Evolutionary conservation across 2,888 invertebrate genomes (phyloP), one percentile per base, ranked within the genome.

Genomic region (Habrosyne pyritoides): DNA sequence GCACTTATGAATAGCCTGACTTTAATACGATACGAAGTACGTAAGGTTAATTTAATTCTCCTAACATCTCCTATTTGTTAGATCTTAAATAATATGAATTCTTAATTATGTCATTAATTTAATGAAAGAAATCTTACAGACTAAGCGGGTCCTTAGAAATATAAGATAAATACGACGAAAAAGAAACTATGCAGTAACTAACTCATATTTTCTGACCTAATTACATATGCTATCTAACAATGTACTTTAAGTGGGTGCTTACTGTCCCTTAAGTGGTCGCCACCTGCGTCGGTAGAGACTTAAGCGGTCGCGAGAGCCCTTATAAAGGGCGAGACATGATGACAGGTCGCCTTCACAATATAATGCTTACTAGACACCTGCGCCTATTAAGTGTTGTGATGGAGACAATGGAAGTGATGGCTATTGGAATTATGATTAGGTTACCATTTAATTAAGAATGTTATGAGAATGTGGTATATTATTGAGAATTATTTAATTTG

Each of bases 271-370:
- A 73, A 76, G 73, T 71, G 69, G 65, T 71, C 66, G 71, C 72
- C 83, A 82, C 80, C 79, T 80, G 73, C 66, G 76, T 58, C 73
- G 65, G 59, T 21, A 10, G 12, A 65, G 72, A 66, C 67, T 71
- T 75, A 73, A 73, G 71, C 67, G 69, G 74, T 75, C 67, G 55
- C 61, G 62, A 81, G 83, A 74, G 77, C 79, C 78, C 82, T 82
- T 77, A 70, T 64, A 73, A 63, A 71, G 71, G 75, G 71, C 60
- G 63, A 67, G 71, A 71, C 67, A 73, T 70, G 78, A 71, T 78
- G 83, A 81, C 80, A 79, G 73, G 61, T 63, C 63, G 63, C 69
- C 69, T 73, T 69, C 63, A 71, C 63, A 64, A 67, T 30, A 55
- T 52, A 57, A 57, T 60, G 55, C 56, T 42, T 54, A 36, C 53